Conservation (phyloP, 2,797 vertebrate species). For the Sebastes kiyomatsui region DNA sequence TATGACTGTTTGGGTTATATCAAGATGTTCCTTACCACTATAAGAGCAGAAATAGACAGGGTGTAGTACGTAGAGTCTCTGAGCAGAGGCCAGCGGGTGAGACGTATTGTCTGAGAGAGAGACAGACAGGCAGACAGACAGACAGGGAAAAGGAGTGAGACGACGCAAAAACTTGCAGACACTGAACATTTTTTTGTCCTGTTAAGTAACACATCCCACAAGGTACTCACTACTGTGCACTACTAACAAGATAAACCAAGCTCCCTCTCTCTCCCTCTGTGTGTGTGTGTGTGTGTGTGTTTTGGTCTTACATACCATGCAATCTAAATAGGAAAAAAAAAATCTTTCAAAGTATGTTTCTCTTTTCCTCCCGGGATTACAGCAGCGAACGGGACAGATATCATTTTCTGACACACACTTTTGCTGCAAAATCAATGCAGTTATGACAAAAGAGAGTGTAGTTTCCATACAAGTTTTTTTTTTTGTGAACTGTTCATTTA, state of each 20-base stretch:
- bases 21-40: constrained; percentile 84
- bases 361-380: constrained; percentile 40
- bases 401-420: constrained; percentile 30
- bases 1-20: background rate
- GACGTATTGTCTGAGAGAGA: constrained; percentile 84
- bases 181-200: constrained; percentile 20
- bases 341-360: constrained; percentile 41
- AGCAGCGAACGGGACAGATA: constrained; percentile 11
- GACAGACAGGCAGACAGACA: background rate
- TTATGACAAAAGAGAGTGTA: background rate
- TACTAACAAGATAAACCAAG: constrained; percentile 28
- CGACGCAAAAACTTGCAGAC: background rate
- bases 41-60: constrained; percentile 90
- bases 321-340: constrained; percentile 49
- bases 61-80: constrained; percentile 95
- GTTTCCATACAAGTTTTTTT: background rate
- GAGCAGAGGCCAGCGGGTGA: constrained; percentile 92
- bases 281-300: constrained; percentile 1
- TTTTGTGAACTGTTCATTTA: background rate
- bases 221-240: constrained; percentile 15
- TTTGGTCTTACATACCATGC: constrained; percentile 35
- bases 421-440: background rate
- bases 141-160: constrained; percentile 13
- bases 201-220: constrained; percentile 35
- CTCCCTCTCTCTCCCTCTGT: background rate